Conservation (phyloP, 2,797 vertebrate species). For the Danio choprae region DNA sequence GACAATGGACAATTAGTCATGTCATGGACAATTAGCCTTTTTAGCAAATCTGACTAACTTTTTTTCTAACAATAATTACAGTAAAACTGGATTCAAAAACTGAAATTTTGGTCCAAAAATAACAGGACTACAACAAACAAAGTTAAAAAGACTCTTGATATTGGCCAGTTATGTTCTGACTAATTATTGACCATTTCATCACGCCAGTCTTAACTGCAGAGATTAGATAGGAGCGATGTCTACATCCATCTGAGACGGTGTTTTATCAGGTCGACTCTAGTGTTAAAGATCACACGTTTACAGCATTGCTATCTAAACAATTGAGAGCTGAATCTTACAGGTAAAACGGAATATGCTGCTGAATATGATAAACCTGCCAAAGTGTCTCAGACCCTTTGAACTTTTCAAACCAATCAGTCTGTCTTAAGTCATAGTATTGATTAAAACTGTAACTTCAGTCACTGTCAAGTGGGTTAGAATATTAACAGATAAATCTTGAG, state of each 20-base stretch:
- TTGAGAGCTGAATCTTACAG: background rate
- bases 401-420: background rate
- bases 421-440: background rate
- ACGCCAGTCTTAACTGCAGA: background rate
- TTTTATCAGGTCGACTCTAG: background rate
- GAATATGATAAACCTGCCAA: background rate
- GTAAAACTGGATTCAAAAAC: background rate
- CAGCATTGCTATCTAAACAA: background rate
- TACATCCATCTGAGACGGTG: background rate
- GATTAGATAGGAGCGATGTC: slow-evolving; percentile 18
- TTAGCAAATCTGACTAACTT: background rate
- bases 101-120: background rate
- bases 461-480: background rate
- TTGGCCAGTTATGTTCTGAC: background rate
- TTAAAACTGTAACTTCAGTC: slow-evolving; percentile 4
- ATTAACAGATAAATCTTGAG: background rate
- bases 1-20: no score
- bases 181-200: background rate
- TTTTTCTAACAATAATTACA: background rate
- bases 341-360: slow-evolving; percentile 9
- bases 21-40: background rate
- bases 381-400: background rate
- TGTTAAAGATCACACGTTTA: slow-evolving; percentile 6
- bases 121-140: no score
- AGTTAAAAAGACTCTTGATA: no score